Base-by-base conservation (phyloP, 2,113 vertebrate species). In the Scomber colias region DNA sequence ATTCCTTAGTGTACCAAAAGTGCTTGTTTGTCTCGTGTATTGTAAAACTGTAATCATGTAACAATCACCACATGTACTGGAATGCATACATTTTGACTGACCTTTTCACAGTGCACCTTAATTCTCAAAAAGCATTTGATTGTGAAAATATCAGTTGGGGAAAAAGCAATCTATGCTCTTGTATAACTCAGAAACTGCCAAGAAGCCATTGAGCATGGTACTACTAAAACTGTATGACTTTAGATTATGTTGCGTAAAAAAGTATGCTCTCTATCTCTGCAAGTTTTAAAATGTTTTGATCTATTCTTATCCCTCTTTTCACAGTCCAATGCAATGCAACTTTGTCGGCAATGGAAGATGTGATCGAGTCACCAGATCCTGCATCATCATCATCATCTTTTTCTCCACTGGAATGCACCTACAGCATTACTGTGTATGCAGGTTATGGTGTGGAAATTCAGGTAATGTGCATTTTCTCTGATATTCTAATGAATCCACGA, bases 361-460 rank as follows among this genome's bases (percentile, higher is more conserved):
- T 96, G 4, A 92, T 98, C 21, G 97, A 97, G 92, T 97, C 96
- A 68, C 97, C 96, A 35, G 96, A 97, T 79, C 81, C 89, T 6
- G 74, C 88, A 11, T 90, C 95, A 1, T 86, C 93, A 0, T 83
- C 93, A 50, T 95, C 95, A 13, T 90, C 91, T 15, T 79, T 92
- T 59, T 93, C 95, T 3, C 95, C 95, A 17, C 88, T 97, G 79
- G 96, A 98, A 73, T 98, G 97, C 79, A 97, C 95, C 1, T 98
- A 97, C 88, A 97, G 95, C 82, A 96, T 98, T 79, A 96, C 94
- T 5, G 97, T 97, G 65, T 98, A 97, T 61, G 91, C 95, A 40
- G 96, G 97, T 27, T 97, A 97, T 0, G 97, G 96, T 21, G 96
- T 98, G 78, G 97, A 98, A 89, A 96, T 97, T 80, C 96, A 97